Percentiles rank a stretch among this genome's conserved stretches.
Conservation (phyloP, 2,888 invertebrate species). For the Rhaphigaster nebulosa region DNA sequence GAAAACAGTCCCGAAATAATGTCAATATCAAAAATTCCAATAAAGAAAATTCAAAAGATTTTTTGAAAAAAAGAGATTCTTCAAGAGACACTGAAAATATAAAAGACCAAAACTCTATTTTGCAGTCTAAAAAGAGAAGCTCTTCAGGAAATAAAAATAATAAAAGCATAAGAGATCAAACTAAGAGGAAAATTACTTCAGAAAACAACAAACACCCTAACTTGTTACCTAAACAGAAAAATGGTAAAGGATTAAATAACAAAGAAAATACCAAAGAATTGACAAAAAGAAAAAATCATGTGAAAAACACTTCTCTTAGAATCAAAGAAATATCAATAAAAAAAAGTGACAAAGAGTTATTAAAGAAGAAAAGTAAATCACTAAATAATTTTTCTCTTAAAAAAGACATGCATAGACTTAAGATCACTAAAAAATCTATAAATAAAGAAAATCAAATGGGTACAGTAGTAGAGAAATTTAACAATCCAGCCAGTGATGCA, state of each 20-base stretch:
- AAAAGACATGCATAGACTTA: not conserved
- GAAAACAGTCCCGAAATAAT: not conserved
- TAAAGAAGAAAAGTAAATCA: not conserved
- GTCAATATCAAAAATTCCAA: not conserved
- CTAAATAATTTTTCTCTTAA: not conserved
- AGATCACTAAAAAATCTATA: not conserved
- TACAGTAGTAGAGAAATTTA: not conserved
- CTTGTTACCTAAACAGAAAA: not conserved
- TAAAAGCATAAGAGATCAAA: not conserved
- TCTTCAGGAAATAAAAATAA: not conserved
- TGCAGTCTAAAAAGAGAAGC: not conserved
- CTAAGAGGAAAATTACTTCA: not conserved
- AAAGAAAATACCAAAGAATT: not conserved
- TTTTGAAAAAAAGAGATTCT: not conserved
- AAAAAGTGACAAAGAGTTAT: not conserved
- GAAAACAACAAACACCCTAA: not conserved
- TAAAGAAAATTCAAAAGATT: conserved; percentile 39
- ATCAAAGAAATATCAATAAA: not conserved
- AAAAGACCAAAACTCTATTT: not conserved
- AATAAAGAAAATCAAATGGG: not conserved
- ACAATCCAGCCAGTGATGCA: not conserved
- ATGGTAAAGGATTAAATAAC: not conserved
- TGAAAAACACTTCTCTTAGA: not conserved
- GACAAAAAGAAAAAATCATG: not conserved
- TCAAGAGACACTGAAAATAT: not conserved